Evolutionary conservation across 2,797 vertebrate genomes (phyloP), one percentile per base, ranked within the genome.

Genomic region (Rhynchonycteris naso): DNA sequence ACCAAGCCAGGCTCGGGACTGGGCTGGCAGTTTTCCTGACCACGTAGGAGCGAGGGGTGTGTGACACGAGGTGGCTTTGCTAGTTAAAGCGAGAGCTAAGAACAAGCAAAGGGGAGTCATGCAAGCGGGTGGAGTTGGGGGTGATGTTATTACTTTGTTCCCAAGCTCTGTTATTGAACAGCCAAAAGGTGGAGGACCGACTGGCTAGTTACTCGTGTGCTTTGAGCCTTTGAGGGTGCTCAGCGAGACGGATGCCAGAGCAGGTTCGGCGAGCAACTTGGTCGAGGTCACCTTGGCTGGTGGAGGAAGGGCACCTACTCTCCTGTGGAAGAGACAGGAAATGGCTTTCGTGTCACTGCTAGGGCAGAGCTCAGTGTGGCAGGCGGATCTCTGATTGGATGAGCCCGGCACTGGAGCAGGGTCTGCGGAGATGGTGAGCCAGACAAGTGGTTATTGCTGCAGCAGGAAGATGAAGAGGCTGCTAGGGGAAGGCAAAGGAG

Each of bases 231-330:
- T 18, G 28, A 38, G 6, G 13, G 52, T 5, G 61, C 74, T 0
- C 1, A 54, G 76, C 18, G 78, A 93, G 11, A 12, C 16, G 56
- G 43, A 24, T 52, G 0, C 1, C 0, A 1, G 4, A 50, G 78
- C 33, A 35, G 47, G 83, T 92, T 94, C 81, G 43, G 91, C 43
- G 95, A 97, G 91, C 94, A 59, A n/a, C 82, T 84, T 93, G 90
- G 71, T 50, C 2, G 85, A 96, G 93, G 97, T 96, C 96, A 97
- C 88, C 96, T 97, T 97, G 97, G 88, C 85, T 95, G 95, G 90
- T 68, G 82, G 94, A 96, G 92, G 95, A 97, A 96, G 90, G 90
- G 91, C 94, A 92, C 91, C 75, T 52, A 58, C 12, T 18, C 56
- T 61, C 43, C 7, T 4, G 0, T 0, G 93, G 81, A 84, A 92